phyloP scores from a whole-genome alignment of 1,140 invertebrate genomes.

The Nixonia krombeini region DNA sequence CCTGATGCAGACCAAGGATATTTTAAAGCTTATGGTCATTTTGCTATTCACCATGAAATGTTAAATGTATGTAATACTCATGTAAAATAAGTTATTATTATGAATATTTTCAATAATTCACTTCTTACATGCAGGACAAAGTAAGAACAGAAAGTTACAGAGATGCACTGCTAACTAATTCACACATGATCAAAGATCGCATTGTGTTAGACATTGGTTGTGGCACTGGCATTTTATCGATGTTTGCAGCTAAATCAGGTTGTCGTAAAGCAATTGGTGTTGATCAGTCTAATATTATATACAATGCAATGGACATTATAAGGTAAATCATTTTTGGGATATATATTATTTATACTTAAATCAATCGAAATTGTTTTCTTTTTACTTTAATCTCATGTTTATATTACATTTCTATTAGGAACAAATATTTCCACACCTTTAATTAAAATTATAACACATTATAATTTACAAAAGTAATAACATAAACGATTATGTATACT shows the following conservation, averaged over 20 bases:
- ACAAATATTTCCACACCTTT: too few species aligned
- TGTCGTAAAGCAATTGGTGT: constrained; percentile 94
- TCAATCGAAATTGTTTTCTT: too few species aligned
- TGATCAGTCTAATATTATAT: constrained; percentile 91
- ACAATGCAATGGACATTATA: constrained; percentile 88
- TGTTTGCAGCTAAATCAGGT: constrained; percentile 96
- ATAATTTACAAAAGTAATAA: too few species aligned
- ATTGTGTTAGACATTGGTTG: constrained; percentile 96
- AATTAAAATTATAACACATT: too few species aligned
- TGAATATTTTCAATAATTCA: too few species aligned
- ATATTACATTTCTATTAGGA: too few species aligned
- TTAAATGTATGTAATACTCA: constrained; percentile 76
- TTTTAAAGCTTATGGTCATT: constrained; percentile 97
- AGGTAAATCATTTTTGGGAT: constrained; percentile 78
- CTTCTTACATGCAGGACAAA: constrained; percentile 80
- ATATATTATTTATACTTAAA: too few species aligned
- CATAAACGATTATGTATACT: too few species aligned
- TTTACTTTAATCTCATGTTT: too few species aligned
- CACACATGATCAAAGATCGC: constrained; percentile 79
- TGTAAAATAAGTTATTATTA: too few species aligned
- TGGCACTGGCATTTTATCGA: constrained; percentile 96
- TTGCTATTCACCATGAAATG: constrained; percentile 98
- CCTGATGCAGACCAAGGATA: constrained; percentile 82
- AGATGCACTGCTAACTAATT: constrained; percentile 92
- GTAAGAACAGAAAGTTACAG: constrained; percentile 93